These are phyloP conservation scores for Gymnoscelis rufifasciata DNA, from an alignment of 2,888 invertebrate species.

Conservation along the genomic window DNA sequence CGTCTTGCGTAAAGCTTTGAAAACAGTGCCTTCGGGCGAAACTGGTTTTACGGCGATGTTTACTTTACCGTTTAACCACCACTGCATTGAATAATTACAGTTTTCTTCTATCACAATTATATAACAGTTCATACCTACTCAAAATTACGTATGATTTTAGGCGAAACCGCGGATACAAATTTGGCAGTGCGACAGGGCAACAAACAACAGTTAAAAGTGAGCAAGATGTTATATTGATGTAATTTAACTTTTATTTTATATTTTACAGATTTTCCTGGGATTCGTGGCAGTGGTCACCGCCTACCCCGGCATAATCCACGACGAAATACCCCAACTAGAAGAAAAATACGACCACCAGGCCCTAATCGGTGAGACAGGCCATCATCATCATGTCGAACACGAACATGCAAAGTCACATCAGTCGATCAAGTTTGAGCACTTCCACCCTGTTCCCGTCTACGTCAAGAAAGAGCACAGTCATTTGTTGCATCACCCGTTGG, in stretches of 20 bases:
- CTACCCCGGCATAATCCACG: slow-evolving; percentile 67
- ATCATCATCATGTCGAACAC: slow-evolving; percentile 81
- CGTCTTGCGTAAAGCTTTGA: slow-evolving; percentile 49
- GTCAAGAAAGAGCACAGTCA: slow-evolving; percentile 83
- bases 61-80: too few relatives aligned
- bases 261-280: slow-evolving; percentile 71
- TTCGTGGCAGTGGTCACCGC: slow-evolving; percentile 67
- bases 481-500: slow-evolving; percentile 81
- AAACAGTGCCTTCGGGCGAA: slow-evolving; percentile 41
- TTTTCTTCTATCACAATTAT: too few relatives aligned
- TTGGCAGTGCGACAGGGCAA: too few relatives aligned
- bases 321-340: slow-evolving; percentile 61
- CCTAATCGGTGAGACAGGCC: slow-evolving; percentile 70
- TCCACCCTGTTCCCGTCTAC: slow-evolving; percentile 84
- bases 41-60: slow-evolving; percentile 39
- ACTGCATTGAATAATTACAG: too few relatives aligned
- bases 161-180: too few relatives aligned
- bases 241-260: too few relatives aligned
- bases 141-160: too few relatives aligned
- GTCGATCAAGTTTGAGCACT: slow-evolving; percentile 84
- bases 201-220: too few relatives aligned
- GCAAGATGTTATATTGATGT: too few relatives aligned
- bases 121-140: too few relatives aligned
- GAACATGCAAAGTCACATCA: slow-evolving; percentile 85
- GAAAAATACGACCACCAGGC: slow-evolving; percentile 61